Evolutionary conservation across 2,797 vertebrate species (phyloP).

Genomic region (Melanotaenia trifasciata): DNA sequence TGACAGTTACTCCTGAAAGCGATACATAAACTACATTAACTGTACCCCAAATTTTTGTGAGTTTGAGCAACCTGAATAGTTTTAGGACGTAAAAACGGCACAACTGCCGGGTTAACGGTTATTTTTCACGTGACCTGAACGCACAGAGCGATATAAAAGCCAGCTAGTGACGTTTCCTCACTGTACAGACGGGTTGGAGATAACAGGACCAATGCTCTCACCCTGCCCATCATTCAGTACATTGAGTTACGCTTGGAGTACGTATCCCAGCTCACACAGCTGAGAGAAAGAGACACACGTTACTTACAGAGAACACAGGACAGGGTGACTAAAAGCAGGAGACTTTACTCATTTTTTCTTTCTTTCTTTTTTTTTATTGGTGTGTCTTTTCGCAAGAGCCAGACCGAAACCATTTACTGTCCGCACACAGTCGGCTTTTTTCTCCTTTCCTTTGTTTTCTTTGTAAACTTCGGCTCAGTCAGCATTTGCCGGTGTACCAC

Average conservation of each 20-base stretch:
- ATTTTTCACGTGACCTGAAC: conserved; percentile 29
- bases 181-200: conserved; percentile 40
- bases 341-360: conserved; percentile 3
- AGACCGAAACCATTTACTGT: not conserved
- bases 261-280: conserved; percentile 2
- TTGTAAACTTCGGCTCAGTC: conserved; percentile 56
- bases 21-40: too few relatives aligned
- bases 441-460: conserved; percentile 38
- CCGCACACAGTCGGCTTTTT: conserved; percentile 13
- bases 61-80: not conserved
- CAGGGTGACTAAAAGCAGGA: conserved; percentile 6
- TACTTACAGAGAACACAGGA: conserved; percentile 1
- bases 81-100: not conserved
- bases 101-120: rapidly evolving
- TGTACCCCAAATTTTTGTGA: not conserved
- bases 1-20: too few relatives aligned
- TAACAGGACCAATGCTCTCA: conserved; percentile 46
- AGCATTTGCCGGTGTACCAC: conserved; percentile 41
- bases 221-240: conserved; percentile 63
- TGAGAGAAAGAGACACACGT: conserved; percentile 9
- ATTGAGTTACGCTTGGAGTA: conserved; percentile 32
- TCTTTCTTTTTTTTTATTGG: too few relatives aligned
- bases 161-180: conserved; percentile 50
- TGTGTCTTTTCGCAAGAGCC: not conserved
- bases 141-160: conserved; percentile 34